A percentile compares a stretch with the other conserved stretches of the same genome.
These are phyloP conservation scores for Mugil cephalus DNA, from an alignment of 2,113 vertebrate species.

Conservation along the genomic window DNA sequence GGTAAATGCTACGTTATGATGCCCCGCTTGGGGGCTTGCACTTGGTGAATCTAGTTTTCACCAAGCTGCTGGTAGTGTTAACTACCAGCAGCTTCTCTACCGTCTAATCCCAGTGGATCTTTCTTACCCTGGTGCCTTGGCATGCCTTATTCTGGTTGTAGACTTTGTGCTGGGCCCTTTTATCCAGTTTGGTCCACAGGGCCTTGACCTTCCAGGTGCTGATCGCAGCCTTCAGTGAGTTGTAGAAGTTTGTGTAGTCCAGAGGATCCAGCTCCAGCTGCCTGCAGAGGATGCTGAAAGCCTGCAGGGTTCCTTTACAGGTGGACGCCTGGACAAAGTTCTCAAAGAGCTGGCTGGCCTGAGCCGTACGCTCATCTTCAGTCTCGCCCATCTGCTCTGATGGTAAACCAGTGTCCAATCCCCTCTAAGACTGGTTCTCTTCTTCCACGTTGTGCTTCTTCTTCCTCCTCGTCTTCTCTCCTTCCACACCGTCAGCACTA, in stretches of 20 bases:
- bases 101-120: not conserved
- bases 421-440: not conserved
- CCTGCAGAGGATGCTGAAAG: slow-evolving; percentile 93
- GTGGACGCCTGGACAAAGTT: slow-evolving; percentile 95
- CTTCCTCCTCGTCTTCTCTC: slow-evolving; percentile 1
- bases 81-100: too few relatives aligned
- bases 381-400: slow-evolving; percentile 89
- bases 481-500: slow-evolving; percentile 3
- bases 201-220: slow-evolving; percentile 96
- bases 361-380: slow-evolving; percentile 88
- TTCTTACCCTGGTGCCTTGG: slow-evolving; percentile 88
- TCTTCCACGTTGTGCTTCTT: rapidly evolving
- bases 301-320: slow-evolving; percentile 95
- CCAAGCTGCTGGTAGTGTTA: too few relatives aligned
- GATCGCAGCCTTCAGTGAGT: slow-evolving; percentile 90
- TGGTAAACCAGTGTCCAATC: not conserved
- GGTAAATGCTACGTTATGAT: too few relatives aligned
- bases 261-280: slow-evolving; percentile 92
- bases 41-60: too few relatives aligned
- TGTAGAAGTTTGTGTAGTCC: slow-evolving; percentile 91
- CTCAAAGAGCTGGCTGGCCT: slow-evolving; percentile 93
- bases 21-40: too few relatives aligned
- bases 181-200: slow-evolving; percentile 97
- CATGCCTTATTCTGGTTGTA: slow-evolving; percentile 92
- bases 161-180: slow-evolving; percentile 92